Base-by-base conservation (phyloP, 2,888 invertebrate genomes). In the Synanthedon myopaeformis region DNA sequence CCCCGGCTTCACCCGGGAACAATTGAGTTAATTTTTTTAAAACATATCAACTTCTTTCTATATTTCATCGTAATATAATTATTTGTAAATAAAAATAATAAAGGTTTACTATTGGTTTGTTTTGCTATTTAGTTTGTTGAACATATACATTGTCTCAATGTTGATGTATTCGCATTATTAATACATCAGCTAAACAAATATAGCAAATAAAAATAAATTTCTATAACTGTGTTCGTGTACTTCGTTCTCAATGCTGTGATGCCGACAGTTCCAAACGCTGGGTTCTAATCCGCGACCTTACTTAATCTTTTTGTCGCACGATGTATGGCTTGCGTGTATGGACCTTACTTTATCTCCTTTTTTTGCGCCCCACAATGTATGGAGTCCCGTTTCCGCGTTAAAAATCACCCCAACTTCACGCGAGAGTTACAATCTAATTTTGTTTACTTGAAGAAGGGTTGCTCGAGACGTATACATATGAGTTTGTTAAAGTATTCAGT, bases 401-500 rank as follows among this genome's bases (percentile, higher is more conserved):
- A 49, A 53, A 55, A 42, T 53, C 55, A 42, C 54, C 54, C 56
- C 56, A 54, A 53, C 55, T 54, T 45, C 53, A 52, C 53, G 56
- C 54, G 58, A 57, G 64, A 64, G 59, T 58, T 58, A 62, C 66
- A 66, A 68, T 64, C 68, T 65, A 69, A 71, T 70, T 71, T 66
- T 61, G 66, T 66, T 64, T 62, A 64, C 58, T 61, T 45, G 45
- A 45, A 14, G 54, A 55, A 64, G 61, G 62, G 60, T 63, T 63
- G 64, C 67, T 64, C 64, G 57, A 61, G 53, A 51, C 52, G 51
- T 56, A 60, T 61, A 64, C 63, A 62, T 65, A 66, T 66, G 66
- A 67, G 65, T 57, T 58, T 57, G 55, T 62, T 71, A 66, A 70
- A 70, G 69, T 67, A 72, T 73, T 69, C 67, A 70, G 59, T 59